Conservation (phyloP, 2,888 invertebrate species). For the Perizoma flavofasciatum region DNA sequence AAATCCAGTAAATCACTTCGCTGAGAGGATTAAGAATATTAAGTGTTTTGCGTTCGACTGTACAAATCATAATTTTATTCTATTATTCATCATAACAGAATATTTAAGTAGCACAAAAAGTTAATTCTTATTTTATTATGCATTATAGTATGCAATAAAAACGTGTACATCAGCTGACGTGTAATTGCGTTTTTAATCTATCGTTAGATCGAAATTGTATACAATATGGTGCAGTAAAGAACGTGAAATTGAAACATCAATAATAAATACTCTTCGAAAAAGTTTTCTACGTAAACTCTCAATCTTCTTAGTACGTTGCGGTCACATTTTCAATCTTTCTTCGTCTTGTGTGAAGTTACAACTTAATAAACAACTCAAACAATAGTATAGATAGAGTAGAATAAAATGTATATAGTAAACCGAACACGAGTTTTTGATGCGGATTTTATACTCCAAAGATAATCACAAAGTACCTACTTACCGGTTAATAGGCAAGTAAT, state of each 20-base stretch:
- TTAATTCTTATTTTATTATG: conserved; percentile 63
- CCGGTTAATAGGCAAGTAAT: too few species aligned
- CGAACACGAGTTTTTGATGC: too few species aligned
- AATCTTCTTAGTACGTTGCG: too few species aligned
- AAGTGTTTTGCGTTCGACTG: conserved; percentile 41
- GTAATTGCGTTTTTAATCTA: conserved; percentile 63
- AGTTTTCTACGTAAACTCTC: not conserved
- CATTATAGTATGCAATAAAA: conserved; percentile 45
- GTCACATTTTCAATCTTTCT: too few species aligned
- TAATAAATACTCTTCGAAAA: conserved; percentile 1
- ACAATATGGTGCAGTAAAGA: conserved; percentile 58
- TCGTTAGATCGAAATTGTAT: conserved; percentile 59
- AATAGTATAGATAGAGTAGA: too few species aligned
- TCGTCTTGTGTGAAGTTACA: too few species aligned
- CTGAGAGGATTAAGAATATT: too few species aligned
- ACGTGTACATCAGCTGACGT: conserved; percentile 63
- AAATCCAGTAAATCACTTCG: too few species aligned
- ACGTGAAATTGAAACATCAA: conserved; percentile 23
- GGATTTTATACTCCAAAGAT: too few species aligned
- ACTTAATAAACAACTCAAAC: too few species aligned
- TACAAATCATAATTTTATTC: conserved; percentile 58
- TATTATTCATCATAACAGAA: conserved; percentile 52
- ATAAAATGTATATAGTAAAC: too few species aligned
- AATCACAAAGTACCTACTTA: too few species aligned
- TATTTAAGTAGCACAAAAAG: conserved; percentile 54